These are phyloP conservation scores for Diadegma fenestrale DNA, from an alignment of 2,888 invertebrate genomes.

Conservation along the genomic window DNA sequence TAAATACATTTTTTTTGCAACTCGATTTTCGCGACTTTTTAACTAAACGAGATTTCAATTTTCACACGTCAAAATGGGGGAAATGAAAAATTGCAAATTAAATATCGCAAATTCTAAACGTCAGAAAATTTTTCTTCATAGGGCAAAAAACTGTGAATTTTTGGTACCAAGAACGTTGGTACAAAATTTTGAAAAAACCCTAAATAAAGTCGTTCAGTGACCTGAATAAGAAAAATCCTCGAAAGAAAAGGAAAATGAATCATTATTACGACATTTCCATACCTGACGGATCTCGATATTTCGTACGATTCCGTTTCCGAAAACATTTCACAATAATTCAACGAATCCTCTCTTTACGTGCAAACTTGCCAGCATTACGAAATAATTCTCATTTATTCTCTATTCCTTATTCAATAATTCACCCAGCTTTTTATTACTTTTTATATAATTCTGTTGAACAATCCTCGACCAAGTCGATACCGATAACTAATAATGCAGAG, in stretches of 20 bases:
- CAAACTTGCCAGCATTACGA: neutral
- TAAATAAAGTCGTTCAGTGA: too few species aligned
- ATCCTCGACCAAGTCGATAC: constrained; percentile 5
- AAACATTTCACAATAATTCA: constrained; percentile 41
- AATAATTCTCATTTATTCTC: neutral
- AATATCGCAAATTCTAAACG: too few species aligned
- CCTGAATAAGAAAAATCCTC: neutral
- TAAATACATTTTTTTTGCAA: too few species aligned
- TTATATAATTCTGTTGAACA: neutral
- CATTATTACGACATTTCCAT: neutral
- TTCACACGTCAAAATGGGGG: too few species aligned
- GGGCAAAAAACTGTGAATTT: too few species aligned
- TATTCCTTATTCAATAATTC: neutral
- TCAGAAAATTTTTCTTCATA: too few species aligned
- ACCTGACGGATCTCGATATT: constrained; percentile 51
- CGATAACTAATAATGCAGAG: constrained; percentile 52
- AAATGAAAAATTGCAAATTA: too few species aligned
- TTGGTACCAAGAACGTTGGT: too few species aligned
- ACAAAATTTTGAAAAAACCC: too few species aligned
- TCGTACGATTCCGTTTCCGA: constrained; percentile 34
- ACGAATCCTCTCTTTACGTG: neutral
- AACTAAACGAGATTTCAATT: too few species aligned
- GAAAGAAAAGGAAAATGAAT: neutral
- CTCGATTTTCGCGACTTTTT: too few species aligned
- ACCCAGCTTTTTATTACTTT: neutral